These are phyloP conservation scores for Hypanus sabinus DNA, from an alignment of 2,113 vertebrate species.

Conservation along the genomic window DNA sequence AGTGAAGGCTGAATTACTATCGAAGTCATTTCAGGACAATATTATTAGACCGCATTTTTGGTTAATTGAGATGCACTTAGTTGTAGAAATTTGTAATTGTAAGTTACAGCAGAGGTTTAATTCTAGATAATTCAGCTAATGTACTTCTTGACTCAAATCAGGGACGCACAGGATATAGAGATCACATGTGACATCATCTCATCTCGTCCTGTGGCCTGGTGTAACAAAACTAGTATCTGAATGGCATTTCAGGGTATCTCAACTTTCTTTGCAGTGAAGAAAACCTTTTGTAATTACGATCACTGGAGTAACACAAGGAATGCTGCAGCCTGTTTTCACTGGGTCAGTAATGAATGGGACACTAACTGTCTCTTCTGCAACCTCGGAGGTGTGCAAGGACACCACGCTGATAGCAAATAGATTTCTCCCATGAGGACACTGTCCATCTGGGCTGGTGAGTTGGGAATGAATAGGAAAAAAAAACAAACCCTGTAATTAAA, in stretches of 20 bases:
- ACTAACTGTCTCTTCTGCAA: background rate
- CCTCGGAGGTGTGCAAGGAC: background rate
- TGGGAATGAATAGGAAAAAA: background rate
- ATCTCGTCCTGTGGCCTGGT: background rate
- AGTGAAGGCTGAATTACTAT: background rate
- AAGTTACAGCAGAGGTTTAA: background rate
- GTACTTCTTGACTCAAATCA: background rate
- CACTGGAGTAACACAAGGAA: background rate
- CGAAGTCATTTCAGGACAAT: background rate
- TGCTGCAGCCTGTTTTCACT: background rate
- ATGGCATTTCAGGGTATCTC: background rate
- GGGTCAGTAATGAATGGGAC: background rate
- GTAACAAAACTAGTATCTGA: background rate
- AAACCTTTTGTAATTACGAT: background rate
- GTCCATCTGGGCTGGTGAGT: background rate
- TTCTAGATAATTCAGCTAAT: background rate
- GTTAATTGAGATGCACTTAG: background rate
- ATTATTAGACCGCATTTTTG: background rate
- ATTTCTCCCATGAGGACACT: background rate
- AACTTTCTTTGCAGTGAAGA: background rate
- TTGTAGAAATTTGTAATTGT: background rate
- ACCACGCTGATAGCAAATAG: background rate
- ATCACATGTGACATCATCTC: background rate
- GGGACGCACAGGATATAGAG: background rate
- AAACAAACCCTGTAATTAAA: background rate